phyloP scores from a whole-genome alignment of 1,140 invertebrate genomes.

The Trichonephila clavipes region DNA sequence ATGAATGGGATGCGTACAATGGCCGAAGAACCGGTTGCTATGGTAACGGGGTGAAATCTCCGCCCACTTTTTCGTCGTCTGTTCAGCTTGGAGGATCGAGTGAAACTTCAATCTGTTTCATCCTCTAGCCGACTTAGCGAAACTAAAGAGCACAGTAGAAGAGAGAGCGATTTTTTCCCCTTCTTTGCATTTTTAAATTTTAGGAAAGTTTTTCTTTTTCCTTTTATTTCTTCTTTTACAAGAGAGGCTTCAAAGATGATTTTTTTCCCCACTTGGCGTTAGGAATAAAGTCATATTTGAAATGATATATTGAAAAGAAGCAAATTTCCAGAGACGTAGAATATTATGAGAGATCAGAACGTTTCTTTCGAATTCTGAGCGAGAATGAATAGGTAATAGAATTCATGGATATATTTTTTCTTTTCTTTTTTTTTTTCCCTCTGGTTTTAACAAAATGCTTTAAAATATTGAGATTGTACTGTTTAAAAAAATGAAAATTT shows the following conservation, averaged over 20 bases:
- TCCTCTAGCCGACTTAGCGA: slow-evolving; percentile 68
- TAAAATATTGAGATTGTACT: neutral
- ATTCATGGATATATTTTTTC: too few species aligned
- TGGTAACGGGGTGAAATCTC: slow-evolving; percentile 64
- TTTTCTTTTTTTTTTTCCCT: neutral
- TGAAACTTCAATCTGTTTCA: slow-evolving; percentile 74
- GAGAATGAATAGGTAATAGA: neutral
- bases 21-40: slow-evolving; percentile 65
- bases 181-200: slow-evolving; percentile 58
- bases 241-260: slow-evolving; percentile 32
- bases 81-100: slow-evolving; percentile 48
- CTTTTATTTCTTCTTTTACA: neutral
- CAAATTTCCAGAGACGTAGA: slow-evolving; percentile 10
- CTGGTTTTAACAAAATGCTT: neutral
- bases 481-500: neutral
- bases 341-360: slow-evolving; percentile 40
- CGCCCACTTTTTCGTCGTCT: slow-evolving; percentile 73
- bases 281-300: slow-evolving; percentile 34
- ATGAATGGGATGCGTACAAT: slow-evolving; percentile 77
- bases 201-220: slow-evolving; percentile 22
- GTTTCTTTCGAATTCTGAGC: slow-evolving; percentile 20
- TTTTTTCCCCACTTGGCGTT: slow-evolving; percentile 27
- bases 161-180: neutral
- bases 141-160: slow-evolving; percentile 48
- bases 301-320: slow-evolving; percentile 42